A percentile compares a stretch with the other conserved stretches of the same genome.
phyloP scores from a whole-genome alignment of 1,140 invertebrate species.

The Gonatopus flavifemur region DNA sequence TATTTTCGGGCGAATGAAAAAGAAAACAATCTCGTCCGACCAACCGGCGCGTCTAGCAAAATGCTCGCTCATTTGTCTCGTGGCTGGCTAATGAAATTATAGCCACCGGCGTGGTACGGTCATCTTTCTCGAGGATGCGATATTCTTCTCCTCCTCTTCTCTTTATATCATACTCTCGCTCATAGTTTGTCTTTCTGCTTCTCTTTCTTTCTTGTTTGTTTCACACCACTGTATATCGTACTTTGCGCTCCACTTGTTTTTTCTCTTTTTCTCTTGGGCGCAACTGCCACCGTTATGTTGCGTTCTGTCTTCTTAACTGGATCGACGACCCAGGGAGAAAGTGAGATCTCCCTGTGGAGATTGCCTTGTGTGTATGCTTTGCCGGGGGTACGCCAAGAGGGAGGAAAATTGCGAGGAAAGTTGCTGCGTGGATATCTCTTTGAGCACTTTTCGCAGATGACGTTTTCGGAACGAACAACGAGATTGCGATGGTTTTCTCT shows the following conservation, averaged over 20 bases:
- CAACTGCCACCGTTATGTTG: no score
- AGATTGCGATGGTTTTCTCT: constrained; percentile 29
- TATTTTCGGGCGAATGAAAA: neutral
- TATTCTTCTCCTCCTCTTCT: neutral
- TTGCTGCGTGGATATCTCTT: constrained; percentile 37
- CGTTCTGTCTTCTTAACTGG: neutral
- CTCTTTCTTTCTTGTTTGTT: neutral
- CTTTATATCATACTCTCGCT: no score
- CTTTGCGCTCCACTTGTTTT: no score
- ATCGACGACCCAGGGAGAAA: neutral
- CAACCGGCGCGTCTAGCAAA: constrained; percentile 50
- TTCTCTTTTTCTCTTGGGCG: no score
- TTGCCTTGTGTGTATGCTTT: no score
- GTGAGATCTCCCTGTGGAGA: neutral
- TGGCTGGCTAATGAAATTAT: constrained; percentile 52
- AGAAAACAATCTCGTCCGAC: constrained; percentile 33
- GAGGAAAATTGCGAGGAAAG: constrained; percentile 33
- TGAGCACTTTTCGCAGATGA: constrained; percentile 37
- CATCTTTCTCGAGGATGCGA: constrained; percentile 24
- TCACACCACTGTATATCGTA: no score
- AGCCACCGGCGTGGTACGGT: constrained; percentile 27
- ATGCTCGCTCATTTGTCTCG: constrained; percentile 51
- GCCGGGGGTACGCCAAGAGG: constrained; percentile 1
- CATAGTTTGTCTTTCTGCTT: no score
- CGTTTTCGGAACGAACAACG: constrained; percentile 11